These are phyloP conservation scores for Polydrusus pterygomalis DNA, from an alignment of 2,888 invertebrate species.

Conservation along the genomic window DNA sequence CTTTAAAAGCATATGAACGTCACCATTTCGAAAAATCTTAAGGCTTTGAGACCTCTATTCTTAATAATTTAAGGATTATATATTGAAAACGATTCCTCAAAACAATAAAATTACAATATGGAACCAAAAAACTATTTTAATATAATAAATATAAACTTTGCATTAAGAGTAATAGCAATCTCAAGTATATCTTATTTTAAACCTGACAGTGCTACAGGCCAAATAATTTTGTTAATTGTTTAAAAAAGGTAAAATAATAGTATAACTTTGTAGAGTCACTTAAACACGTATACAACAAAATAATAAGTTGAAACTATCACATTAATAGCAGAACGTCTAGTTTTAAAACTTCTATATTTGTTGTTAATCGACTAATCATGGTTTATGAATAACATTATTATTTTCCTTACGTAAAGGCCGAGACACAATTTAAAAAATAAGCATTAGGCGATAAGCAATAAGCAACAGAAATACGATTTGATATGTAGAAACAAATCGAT, in stretches of 20 bases:
- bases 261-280: slow-evolving; percentile 41
- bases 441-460: too few species aligned
- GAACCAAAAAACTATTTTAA: slow-evolving; percentile 17
- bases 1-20: background rate
- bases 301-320: slow-evolving; percentile 26
- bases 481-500: too few species aligned
- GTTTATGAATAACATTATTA: too few species aligned
- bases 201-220: background rate
- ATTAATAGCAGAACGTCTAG: slow-evolving; percentile 8
- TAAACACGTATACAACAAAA: slow-evolving; percentile 13
- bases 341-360: slow-evolving; percentile 19
- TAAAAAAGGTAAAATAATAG: slow-evolving; percentile 36
- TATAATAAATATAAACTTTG: slow-evolving; percentile 30
- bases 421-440: too few species aligned
- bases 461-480: too few species aligned
- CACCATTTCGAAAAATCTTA: slow-evolving; percentile 21
- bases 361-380: background rate
- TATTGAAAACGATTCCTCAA: slow-evolving; percentile 10
- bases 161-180: slow-evolving; percentile 25
- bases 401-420: too few species aligned
- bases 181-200: slow-evolving; percentile 17
- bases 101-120: slow-evolving; percentile 22
- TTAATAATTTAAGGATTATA: background rate
- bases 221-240: background rate
- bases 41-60: slow-evolving; percentile 26